phyloP scores from a whole-genome alignment of 92 coral and sea anemone species.

The Heteractis magnifica region DNA sequence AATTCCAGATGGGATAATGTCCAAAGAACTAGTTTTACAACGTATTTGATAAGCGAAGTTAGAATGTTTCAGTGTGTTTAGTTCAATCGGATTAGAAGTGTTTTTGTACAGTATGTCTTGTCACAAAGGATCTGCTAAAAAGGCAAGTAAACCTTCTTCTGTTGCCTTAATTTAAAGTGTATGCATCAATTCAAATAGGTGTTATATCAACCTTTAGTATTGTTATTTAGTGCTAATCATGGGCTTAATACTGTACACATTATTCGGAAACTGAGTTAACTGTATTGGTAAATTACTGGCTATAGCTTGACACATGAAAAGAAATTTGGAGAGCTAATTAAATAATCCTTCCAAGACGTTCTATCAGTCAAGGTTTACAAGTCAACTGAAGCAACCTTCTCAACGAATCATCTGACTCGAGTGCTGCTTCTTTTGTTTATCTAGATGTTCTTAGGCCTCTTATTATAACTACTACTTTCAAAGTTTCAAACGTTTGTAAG shows the following conservation, averaged over 20 bases:
- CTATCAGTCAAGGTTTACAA: background rate
- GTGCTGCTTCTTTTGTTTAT: background rate
- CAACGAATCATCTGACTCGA: background rate
- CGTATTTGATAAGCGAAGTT: background rate
- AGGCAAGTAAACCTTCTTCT: constrained; percentile 28
- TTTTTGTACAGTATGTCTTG: constrained; percentile 9
- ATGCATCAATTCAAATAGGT: background rate
- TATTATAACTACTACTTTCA: no score
- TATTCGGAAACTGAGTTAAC: background rate
- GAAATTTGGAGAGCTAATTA: constrained; percentile 10
- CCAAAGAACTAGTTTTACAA: background rate
- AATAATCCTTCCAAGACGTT: constrained; percentile 2
- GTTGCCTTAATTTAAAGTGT: background rate
- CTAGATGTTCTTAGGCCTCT: background rate
- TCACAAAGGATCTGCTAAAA: constrained; percentile 14
- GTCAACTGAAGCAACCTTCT: background rate
- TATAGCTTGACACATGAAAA: background rate
- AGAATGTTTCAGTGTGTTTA: background rate
- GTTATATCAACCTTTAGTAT: background rate
- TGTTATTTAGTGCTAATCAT: background rate
- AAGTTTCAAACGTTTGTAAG: no score
- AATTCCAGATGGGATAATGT: background rate
- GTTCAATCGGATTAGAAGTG: constrained; percentile 6
- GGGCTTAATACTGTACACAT: background rate
- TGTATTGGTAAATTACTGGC: background rate